Evolutionary conservation across 1,140 invertebrate genomes (phyloP).

Genomic region (Bombus superbus): DNA sequence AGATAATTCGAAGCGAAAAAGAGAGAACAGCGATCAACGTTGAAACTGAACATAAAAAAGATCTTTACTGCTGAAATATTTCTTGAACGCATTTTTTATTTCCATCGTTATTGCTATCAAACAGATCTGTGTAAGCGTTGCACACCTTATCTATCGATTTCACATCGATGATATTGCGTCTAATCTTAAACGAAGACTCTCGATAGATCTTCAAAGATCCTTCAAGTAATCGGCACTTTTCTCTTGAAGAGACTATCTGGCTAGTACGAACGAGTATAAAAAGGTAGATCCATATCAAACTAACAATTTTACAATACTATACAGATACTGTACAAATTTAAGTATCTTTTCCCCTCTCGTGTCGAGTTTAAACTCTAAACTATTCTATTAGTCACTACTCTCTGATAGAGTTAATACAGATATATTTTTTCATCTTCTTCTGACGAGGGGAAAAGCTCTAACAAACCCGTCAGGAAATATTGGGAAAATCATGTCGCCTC

Average conservation of each 20-base stretch:
- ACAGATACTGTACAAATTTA: neutral
- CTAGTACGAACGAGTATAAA: constrained; percentile 13
- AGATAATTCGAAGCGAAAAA: neutral
- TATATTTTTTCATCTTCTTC: neutral
- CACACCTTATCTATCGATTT: neutral
- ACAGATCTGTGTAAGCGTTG: neutral
- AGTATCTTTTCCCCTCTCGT: neutral
- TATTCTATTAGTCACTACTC: too few species aligned
- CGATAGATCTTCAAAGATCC: neutral
- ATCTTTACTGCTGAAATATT: constrained; percentile 81
- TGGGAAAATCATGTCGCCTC: neutral
- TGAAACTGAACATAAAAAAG: constrained; percentile 81
- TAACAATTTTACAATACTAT: neutral
- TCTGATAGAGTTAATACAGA: too few species aligned
- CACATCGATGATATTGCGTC: neutral
- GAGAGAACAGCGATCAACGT: constrained; percentile 1
- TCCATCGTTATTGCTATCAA: constrained; percentile 57
- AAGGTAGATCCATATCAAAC: constrained; percentile 31
- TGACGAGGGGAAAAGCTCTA: neutral
- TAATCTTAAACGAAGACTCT: neutral
- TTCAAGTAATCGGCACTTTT: neutral
- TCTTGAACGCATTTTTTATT: constrained; percentile 77
- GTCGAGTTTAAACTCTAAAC: neutral
- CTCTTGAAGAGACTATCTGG: neutral
- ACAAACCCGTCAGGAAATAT: neutral